These are phyloP conservation scores for Rhineura floridana DNA, from an alignment of 2,113 vertebrate species.

Conservation along the genomic window DNA sequence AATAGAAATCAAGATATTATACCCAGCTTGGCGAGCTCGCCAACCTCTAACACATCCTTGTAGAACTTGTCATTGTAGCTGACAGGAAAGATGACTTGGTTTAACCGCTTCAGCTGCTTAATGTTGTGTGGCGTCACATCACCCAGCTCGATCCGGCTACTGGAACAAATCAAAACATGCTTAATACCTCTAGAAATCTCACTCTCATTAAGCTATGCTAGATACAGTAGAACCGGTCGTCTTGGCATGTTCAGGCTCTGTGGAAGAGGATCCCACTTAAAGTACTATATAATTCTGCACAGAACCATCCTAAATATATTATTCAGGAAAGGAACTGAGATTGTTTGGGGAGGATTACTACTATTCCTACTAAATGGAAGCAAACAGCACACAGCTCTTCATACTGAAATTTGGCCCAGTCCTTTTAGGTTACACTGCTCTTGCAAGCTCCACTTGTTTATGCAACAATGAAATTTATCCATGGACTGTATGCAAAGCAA, in stretches of 20 bases:
- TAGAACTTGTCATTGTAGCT: slow-evolving; percentile 99
- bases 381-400: background rate
- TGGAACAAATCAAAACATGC: slow-evolving; percentile 96
- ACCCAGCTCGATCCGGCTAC: slow-evolving; percentile 99
- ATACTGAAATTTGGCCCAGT: slow-evolving; percentile 2
- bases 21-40: slow-evolving; percentile 99
- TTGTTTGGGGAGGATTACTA: too few species aligned
- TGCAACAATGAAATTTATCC: background rate
- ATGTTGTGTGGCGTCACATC: slow-evolving; percentile 99
- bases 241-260: background rate
- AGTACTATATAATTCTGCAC: background rate
- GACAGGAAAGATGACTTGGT: slow-evolving; percentile 99
- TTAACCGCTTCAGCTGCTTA: slow-evolving; percentile 98
- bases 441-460: background rate
- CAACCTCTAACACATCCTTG: slow-evolving; percentile 99
- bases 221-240: background rate
- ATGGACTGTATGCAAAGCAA: background rate
- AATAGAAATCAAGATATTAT: slow-evolving; percentile 59
- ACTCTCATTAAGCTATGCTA: background rate
- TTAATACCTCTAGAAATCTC: slow-evolving; percentile 75
- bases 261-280: background rate
- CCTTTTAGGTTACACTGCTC: background rate
- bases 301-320: background rate
- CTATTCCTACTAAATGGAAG: too few species aligned
- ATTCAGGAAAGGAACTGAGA: background rate